Evolutionary conservation across 2,888 invertebrate genomes (phyloP).

Genomic region (Hemicrepidius hirtus): DNA sequence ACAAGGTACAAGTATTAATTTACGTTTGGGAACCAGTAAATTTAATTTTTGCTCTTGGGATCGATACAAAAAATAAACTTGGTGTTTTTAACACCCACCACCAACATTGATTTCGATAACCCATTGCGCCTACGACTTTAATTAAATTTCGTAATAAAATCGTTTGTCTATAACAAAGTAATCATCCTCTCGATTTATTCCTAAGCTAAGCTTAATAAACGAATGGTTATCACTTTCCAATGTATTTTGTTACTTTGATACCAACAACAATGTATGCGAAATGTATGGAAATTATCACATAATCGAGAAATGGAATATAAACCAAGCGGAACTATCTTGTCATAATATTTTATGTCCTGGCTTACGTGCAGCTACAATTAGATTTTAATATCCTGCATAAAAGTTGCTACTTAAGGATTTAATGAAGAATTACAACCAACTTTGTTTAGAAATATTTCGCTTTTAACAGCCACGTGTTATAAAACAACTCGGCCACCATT

Average conservation of each 20-base stretch:
- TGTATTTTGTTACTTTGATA: background rate
- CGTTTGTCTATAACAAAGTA: background rate
- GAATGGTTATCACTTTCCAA: background rate
- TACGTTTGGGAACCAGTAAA: background rate
- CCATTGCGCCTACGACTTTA: no score
- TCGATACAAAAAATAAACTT: no score
- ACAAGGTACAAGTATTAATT: slow-evolving; percentile 12
- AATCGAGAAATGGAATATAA: slow-evolving; percentile 26
- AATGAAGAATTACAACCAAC: background rate
- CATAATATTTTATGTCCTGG: slow-evolving; percentile 21
- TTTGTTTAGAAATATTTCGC: background rate
- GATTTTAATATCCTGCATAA: slow-evolving; percentile 17
- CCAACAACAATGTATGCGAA: slow-evolving; percentile 20
- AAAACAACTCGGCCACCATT: background rate
- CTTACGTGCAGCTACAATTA: slow-evolving; percentile 12
- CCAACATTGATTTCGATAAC: no score
- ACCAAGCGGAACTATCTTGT: slow-evolving; percentile 27
- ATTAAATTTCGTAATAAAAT: no score
- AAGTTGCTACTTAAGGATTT: slow-evolving; percentile 3
- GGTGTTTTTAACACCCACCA: no score
- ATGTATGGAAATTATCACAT: slow-evolving; percentile 22
- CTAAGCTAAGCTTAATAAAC: background rate
- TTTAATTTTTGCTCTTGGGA: no score
- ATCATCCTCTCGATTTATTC: background rate
- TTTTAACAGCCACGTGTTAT: background rate